Evolutionary conservation across 2,888 invertebrate genomes (phyloP).

Genomic region (Synergus japonicus): DNA sequence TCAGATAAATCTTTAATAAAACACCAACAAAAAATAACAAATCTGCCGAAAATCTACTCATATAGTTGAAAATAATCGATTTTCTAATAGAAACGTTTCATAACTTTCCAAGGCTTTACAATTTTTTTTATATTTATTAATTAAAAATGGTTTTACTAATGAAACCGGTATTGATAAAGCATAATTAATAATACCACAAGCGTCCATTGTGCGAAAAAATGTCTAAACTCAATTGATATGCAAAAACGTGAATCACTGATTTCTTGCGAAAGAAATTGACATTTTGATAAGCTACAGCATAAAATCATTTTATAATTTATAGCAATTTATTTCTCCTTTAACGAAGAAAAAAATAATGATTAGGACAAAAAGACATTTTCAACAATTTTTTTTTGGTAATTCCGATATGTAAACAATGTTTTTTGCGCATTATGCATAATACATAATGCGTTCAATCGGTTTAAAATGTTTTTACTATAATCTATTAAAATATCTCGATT

Average conservation of each 20-base stretch:
- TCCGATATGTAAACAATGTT: not conserved
- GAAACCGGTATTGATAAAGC: not conserved
- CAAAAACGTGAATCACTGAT: not conserved
- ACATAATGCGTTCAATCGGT: not conserved
- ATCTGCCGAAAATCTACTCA: not conserved
- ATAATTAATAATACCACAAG: slow-evolving; percentile 24
- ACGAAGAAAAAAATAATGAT: too few species aligned
- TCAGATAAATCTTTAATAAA: not conserved
- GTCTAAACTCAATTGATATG: slow-evolving; percentile 3
- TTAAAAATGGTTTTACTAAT: not conserved
- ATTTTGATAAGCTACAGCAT: not conserved
- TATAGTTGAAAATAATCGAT: not conserved
- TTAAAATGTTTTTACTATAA: not conserved
- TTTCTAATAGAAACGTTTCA: not conserved
- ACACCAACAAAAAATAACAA: not conserved
- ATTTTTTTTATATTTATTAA: slow-evolving; percentile 9
- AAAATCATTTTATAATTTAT: slow-evolving; percentile 10
- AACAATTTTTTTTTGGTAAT: not conserved
- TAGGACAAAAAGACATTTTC: not conserved
- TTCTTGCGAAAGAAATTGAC: slow-evolving; percentile 15
- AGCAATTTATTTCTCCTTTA: slow-evolving; percentile 6
- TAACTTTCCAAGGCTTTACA: not conserved
- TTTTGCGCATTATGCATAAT: not conserved
- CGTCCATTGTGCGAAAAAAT: slow-evolving; percentile 7
- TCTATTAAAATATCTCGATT: not conserved